phyloP scores from a whole-genome alignment of 2,113 vertebrate species.

The Odontophorus gujanensis region DNA sequence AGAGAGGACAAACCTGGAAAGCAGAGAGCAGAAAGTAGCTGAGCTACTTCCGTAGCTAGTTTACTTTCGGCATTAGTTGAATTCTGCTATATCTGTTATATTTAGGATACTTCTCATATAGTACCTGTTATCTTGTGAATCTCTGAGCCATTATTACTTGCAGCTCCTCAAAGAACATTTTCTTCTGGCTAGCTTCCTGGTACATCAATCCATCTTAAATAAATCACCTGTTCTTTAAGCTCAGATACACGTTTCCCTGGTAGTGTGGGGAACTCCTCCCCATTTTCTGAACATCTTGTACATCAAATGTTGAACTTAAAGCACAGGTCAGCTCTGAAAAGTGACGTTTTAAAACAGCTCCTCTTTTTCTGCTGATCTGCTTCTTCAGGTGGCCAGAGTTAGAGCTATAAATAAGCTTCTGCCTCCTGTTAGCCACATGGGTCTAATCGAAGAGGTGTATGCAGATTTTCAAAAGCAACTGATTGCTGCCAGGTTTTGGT shows the following conservation, averaged over 20 bases:
- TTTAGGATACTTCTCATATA: conserved; percentile 37
- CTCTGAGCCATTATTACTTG: conserved; percentile 25
- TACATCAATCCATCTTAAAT: conserved; percentile 23
- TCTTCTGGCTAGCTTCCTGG: conserved; percentile 47
- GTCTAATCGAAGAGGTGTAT: not conserved
- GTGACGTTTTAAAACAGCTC: conserved; percentile 12
- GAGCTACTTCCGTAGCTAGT: not conserved
- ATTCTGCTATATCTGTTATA: not conserved
- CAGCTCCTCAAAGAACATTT: not conserved
- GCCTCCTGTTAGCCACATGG: conserved; percentile 14
- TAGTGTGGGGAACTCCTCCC: conserved; percentile 1
- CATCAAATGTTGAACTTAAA: conserved; percentile 21
- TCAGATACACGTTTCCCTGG: conserved; percentile 53
- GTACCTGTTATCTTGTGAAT: conserved; percentile 5
- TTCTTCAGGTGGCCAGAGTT: not conserved
- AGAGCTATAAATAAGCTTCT: conserved; percentile 21
- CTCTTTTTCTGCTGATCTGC: not conserved
- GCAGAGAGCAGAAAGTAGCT: not conserved
- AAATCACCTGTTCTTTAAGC: conserved; percentile 60
- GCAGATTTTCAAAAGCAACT: not conserved
- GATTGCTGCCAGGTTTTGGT: not conserved
- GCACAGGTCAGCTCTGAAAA: not conserved
- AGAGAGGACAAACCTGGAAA: not conserved
- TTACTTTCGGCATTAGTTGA: not conserved
- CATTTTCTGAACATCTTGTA: conserved; percentile 35